Evolutionary conservation across 1,140 invertebrate species (phyloP).

Genomic region (Drosophila serrata): DNA sequence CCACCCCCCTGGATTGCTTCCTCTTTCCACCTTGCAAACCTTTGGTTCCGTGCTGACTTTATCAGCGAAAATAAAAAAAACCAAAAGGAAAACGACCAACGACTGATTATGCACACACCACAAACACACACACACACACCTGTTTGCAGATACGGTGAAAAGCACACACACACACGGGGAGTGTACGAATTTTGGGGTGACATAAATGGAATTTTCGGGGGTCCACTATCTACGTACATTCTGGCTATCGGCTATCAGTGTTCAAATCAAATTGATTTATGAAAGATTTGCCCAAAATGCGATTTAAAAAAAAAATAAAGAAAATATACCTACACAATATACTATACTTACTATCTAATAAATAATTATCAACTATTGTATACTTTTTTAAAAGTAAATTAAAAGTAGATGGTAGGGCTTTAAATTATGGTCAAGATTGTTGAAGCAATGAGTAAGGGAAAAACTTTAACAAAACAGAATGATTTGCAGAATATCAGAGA

Average conservation of each 20-base stretch:
- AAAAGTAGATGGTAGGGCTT: neutral
- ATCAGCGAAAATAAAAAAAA: conserved; percentile 38
- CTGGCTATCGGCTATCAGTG: conserved; percentile 44
- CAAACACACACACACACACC: conserved; percentile 33
- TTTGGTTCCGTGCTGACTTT: conserved; percentile 72
- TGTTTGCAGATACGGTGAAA: conserved; percentile 19
- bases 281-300: conserved; percentile 74
- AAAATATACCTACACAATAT: neutral
- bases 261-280: conserved; percentile 81
- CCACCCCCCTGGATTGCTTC: conserved; percentile 7
- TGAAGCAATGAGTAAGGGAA: neutral
- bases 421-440: conserved; percentile 3
- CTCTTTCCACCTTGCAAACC: conserved; percentile 8
- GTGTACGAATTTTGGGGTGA: conserved; percentile 2
- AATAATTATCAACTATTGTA: conserved; percentile 2
- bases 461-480: neutral
- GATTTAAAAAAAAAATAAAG: conserved; percentile 20
- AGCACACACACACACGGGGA: conserved; percentile 3
- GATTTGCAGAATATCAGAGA: neutral
- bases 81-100: conserved; percentile 37
- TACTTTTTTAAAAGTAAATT: conserved; percentile 3
- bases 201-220: conserved; percentile 32
- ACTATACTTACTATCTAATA: conserved; percentile 19
- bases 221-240: conserved; percentile 52
- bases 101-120: conserved; percentile 47